Evolutionary conservation across 2,797 vertebrate species (phyloP), one percentile per base, ranked within the genome.

Genomic region (Squalus acanthias): DNA sequence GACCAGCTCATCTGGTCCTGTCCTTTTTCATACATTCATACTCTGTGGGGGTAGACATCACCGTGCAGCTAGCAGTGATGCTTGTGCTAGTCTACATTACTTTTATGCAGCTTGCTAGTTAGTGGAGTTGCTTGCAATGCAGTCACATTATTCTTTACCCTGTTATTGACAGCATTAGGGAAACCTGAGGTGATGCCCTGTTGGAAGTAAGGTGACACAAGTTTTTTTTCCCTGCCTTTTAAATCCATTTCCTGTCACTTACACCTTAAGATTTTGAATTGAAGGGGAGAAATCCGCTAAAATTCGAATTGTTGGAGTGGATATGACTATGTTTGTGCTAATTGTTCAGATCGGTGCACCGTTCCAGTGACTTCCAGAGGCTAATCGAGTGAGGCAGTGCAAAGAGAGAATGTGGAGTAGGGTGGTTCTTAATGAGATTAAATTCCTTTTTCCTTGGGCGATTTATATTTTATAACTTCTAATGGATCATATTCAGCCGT

Each of bases 391-490:
- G 17, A 67, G 63, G 33, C 60, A 33, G 53, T 89, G 26, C 53
- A 60, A 24, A 29, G 26, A 89, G 57, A 92, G 5, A n/a, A 92
- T 20, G 13, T 65, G 29, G 74, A 79, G 33, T 39, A 39, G 76
- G 33, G 8, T 79, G 89, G 60, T 24, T 67, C 60, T 92, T 39
- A 20, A n/a, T 92, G 63, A 92, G 60, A 92, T 65, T 92, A n/a
- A 92, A 65, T 67, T 92, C 15, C 33, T n/a, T 67, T 65, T 7
- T 8, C 89, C 60, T n/a, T 65, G 94, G 13, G 12, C 1, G 6
- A 57, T 74, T 74, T 74, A 95, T 95, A 95, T 95, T 74, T 95
- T 72, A 74, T 95, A 74, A 70, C 67, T 95, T 72, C 46, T 72
- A 95, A 95, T 74, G 69, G 94, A 53, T 95, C 26, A 8, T 70